Evolutionary conservation across 2,888 invertebrate species (phyloP).

Genomic region (Sclerodermus sp.): DNA sequence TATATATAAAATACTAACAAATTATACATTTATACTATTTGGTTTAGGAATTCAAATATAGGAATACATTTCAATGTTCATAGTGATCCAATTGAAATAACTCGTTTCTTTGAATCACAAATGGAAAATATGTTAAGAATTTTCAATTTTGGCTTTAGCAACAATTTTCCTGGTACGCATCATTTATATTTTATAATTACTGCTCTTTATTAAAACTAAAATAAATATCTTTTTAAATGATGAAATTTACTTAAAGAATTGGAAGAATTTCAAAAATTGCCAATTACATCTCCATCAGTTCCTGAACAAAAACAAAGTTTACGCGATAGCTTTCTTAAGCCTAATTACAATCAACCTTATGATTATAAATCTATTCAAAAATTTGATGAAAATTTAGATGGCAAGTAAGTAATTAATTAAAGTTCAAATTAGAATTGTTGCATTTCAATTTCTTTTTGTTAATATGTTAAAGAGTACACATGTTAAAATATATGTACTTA

Average conservation of each 20-base stretch:
- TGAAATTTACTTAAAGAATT: not conserved
- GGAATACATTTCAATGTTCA: constrained; percentile 61
- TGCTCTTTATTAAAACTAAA: not conserved
- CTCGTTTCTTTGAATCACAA: constrained; percentile 65
- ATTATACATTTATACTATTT: not conserved
- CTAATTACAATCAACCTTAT: constrained; percentile 50
- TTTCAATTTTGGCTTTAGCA: constrained; percentile 48
- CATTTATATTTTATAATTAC: not conserved
- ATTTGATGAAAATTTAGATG: constrained; percentile 63
- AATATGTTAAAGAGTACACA: constrained; percentile 11
- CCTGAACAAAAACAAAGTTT: constrained; percentile 32
- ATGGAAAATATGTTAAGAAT: constrained; percentile 63
- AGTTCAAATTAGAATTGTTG: not conserved
- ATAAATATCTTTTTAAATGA: not conserved
- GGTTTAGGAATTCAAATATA: constrained; percentile 6
- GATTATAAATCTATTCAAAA: constrained; percentile 31
- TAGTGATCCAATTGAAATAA: constrained; percentile 65
- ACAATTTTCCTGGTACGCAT: constrained; percentile 1
- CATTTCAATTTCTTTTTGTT: not conserved
- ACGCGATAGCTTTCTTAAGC: constrained; percentile 62
- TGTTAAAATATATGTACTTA: constrained; percentile 19
- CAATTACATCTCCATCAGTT: not conserved
- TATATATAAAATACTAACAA: not conserved
- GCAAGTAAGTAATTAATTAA: constrained; percentile 55
- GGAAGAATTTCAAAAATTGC: no score